Evolutionary conservation across 1,140 invertebrate species (phyloP).

Genomic region (Batillaria attramentaria): DNA sequence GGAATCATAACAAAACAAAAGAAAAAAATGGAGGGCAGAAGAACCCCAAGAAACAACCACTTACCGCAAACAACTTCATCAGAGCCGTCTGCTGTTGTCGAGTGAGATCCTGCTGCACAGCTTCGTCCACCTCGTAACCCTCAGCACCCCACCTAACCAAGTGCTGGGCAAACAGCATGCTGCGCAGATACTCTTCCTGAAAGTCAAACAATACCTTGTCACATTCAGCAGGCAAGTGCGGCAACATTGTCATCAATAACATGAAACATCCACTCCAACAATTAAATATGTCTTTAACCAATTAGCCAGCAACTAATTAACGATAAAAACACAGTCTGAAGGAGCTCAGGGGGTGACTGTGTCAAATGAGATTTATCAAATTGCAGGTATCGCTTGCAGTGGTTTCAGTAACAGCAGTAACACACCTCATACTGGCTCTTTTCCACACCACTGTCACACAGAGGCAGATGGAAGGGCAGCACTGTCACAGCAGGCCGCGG

Average conservation of each 20-base stretch:
- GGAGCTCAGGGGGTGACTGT: no score
- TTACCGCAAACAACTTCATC: slow-evolving; percentile 91
- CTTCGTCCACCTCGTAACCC: slow-evolving; percentile 75
- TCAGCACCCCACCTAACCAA: slow-evolving; percentile 66
- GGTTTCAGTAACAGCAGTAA: no score
- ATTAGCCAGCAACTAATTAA: no score
- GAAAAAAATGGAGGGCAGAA: not conserved
- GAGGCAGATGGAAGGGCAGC: slow-evolving; percentile 78
- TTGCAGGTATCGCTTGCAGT: no score
- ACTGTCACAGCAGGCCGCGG: slow-evolving; percentile 87
- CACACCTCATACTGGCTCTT: slow-evolving; percentile 86
- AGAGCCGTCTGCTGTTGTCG: slow-evolving; percentile 80
- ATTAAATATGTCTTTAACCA: no score
- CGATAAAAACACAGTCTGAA: no score
- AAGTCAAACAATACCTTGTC: slow-evolving; percentile 31
- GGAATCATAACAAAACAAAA: not conserved
- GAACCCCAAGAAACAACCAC: slow-evolving; percentile 36
- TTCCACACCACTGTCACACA: slow-evolving; percentile 87
- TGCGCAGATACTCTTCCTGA: slow-evolving; percentile 64
- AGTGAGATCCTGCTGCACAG: slow-evolving; percentile 75
- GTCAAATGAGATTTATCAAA: no score
- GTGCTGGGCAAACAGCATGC: slow-evolving; percentile 52
- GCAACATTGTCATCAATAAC: no score
- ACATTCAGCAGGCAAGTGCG: no score
- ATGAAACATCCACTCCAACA: no score